Evolutionary conservation across 2,113 vertebrate species (phyloP), one percentile per base, ranked within the genome.

Genomic region (Opisthocomus hoazin): DNA sequence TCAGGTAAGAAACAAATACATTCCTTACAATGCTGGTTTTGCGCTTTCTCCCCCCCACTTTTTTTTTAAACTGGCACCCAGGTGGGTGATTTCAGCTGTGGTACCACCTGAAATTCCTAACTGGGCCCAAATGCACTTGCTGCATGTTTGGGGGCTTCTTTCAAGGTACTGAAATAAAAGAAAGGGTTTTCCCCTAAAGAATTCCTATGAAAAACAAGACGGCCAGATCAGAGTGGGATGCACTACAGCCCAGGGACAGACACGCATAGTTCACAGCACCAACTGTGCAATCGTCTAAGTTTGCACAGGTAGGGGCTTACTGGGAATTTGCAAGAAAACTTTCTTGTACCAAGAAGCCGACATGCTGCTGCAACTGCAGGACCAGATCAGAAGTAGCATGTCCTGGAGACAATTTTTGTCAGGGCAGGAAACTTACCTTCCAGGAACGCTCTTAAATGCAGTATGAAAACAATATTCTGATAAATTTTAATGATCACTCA

Each of bases 1-100:
- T 50, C 83, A 88, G 45, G 58, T 74, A 79, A 94, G 29, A 46
- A 88, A 23, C 37, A 84, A 84, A n/a, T 14, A 41, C 80, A 53
- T 41, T 80, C 50, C 50, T 61, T 51, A 36, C 12, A 41, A 30
- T 2, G 29, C n/a, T 69, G 16, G 7, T 50, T 54, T 29, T 84
- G 22, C 48, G 37, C n/a, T 37, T 3, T 2, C 6, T 2, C 3
- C 3, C 2, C 1, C 5, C 7, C 6, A 5, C 9, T 3, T 17
- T 29, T 34, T 39, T 65, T 43, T 63, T 26, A n/a, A 76, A 54
- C 15, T 85, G 51, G 11, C 12, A 45, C 15, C 17, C 21, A 39
- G 15, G 24, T 61, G 18, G 24, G 17, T 73, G 22, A 56, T 50
- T 85, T 57, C 61, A 50, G 21, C 58, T 74, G 37, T 9, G 10